phyloP scores from a whole-genome alignment of 2,888 invertebrate species.

The Ochropleura plecta region DNA sequence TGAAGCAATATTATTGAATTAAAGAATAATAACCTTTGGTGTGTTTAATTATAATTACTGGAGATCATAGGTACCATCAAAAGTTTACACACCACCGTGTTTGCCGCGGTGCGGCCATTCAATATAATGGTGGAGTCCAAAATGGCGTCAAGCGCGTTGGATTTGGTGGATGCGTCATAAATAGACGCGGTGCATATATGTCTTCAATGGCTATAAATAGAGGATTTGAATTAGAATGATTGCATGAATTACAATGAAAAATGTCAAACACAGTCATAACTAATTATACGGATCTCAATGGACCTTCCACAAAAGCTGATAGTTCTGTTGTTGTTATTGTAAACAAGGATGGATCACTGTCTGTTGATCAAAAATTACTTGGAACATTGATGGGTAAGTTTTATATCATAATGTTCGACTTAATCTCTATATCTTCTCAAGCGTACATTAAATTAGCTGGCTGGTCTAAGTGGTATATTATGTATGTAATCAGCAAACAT shows the following conservation, averaged over 20 bases:
- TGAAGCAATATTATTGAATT: constrained; percentile 28
- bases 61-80: background rate
- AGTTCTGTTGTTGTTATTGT: constrained; percentile 96
- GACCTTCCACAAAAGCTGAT: constrained; percentile 90
- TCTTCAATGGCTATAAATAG: constrained; percentile 86
- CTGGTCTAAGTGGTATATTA: background rate
- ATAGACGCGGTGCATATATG: constrained; percentile 86
- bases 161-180: constrained; percentile 82
- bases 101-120: constrained; percentile 61
- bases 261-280: constrained; percentile 90
- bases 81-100: constrained; percentile 25
- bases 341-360: constrained; percentile 96
- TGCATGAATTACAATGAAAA: constrained; percentile 80
- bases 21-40: constrained; percentile 2
- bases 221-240: constrained; percentile 79
- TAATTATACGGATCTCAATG: constrained; percentile 89
- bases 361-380: constrained; percentile 95
- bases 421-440: background rate
- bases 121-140: constrained; percentile 77
- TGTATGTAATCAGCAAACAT: background rate
- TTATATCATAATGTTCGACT: background rate
- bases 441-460: background rate
- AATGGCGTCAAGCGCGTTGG: constrained; percentile 87
- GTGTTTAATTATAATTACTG: constrained; percentile 14
- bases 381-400: constrained; percentile 94